Evolutionary conservation across 1,140 invertebrate species (phyloP).

Genomic region (Triops longicaudatus): DNA sequence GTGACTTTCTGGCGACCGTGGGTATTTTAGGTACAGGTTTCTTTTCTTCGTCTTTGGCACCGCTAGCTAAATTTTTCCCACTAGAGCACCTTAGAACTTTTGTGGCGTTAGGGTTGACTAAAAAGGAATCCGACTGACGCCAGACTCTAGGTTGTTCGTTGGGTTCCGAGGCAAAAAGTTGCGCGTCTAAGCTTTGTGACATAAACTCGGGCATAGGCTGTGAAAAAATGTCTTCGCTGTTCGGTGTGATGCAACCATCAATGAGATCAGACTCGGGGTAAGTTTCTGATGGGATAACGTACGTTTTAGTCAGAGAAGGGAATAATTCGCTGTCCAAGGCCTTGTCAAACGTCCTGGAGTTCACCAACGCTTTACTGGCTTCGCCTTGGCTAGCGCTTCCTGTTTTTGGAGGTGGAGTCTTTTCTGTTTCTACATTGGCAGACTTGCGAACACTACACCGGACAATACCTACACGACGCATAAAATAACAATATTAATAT

Average conservation of each 20-base stretch:
- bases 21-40: background rate
- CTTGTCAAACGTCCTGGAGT: background rate
- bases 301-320: background rate
- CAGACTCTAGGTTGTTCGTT: conserved; percentile 30
- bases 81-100: conserved; percentile 16
- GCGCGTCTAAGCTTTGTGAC: conserved; percentile 53
- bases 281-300: background rate
- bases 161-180: conserved; percentile 27
- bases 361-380: background rate
- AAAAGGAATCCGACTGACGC: conserved; percentile 31
- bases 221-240: conserved; percentile 33
- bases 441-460: background rate
- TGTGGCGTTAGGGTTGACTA: background rate
- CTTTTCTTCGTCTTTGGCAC: conserved; percentile 20
- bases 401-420: background rate
- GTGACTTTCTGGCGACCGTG: background rate
- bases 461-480: background rate
- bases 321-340: background rate
- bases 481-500: background rate
- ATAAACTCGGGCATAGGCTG: conserved; percentile 42
- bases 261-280: conserved; percentile 32
- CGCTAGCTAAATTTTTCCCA: background rate
- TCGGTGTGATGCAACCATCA: conserved; percentile 33
- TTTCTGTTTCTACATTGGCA: background rate
- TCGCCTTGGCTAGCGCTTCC: background rate